Evolutionary conservation across 2,113 vertebrate species (phyloP).

Genomic region (Cephalophus harveyi): DNA sequence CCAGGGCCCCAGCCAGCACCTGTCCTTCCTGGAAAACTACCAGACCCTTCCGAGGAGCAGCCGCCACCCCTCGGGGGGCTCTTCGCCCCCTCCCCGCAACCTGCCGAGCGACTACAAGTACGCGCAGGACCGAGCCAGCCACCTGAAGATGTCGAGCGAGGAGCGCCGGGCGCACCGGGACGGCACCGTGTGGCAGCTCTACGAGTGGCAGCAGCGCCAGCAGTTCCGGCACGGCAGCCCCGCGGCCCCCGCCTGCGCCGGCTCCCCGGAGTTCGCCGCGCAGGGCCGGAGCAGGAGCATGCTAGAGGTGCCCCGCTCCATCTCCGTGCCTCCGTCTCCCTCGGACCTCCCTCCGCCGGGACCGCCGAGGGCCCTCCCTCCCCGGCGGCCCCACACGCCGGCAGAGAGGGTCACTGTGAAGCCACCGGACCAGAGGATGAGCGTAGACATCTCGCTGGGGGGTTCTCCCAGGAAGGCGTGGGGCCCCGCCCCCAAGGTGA

Average conservation of each 20-base stretch:
- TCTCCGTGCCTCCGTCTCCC: constrained; percentile 96
- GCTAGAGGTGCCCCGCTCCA: constrained; percentile 92
- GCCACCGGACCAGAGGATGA: constrained; percentile 85
- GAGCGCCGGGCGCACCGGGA: constrained; percentile 94
- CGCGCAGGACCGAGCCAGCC: constrained; percentile 95
- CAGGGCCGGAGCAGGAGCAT: constrained; percentile 88
- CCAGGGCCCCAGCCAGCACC: constrained; percentile 87
- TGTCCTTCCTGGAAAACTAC: constrained; percentile 86
- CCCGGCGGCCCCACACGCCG: constrained; percentile 92
- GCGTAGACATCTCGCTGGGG: constrained; percentile 83
- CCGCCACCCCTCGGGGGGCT: constrained; percentile 85
- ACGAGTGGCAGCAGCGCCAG: constrained; percentile 98
- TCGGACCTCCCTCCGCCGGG: constrained; percentile 90
- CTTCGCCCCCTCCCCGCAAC: constrained; percentile 86
- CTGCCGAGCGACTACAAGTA: constrained; percentile 98
- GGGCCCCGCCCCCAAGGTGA: constrained; percentile 89
- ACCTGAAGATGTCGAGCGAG: constrained; percentile 96
- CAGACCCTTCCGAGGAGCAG: constrained; percentile 94
- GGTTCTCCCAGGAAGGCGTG: constrained; percentile 88
- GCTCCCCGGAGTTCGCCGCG: constrained; percentile 88
- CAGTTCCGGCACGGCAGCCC: constrained; percentile 97
- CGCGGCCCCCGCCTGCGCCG: constrained; percentile 87
- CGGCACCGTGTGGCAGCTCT: constrained; percentile 97
- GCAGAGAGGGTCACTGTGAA: constrained; percentile 92
- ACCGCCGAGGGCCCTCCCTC: constrained; percentile 85